A percentile compares a stretch with the other conserved stretches of the same genome.
phyloP scores from a whole-genome alignment of 2,888 invertebrate species.

The Gasteruption jaculator region DNA sequence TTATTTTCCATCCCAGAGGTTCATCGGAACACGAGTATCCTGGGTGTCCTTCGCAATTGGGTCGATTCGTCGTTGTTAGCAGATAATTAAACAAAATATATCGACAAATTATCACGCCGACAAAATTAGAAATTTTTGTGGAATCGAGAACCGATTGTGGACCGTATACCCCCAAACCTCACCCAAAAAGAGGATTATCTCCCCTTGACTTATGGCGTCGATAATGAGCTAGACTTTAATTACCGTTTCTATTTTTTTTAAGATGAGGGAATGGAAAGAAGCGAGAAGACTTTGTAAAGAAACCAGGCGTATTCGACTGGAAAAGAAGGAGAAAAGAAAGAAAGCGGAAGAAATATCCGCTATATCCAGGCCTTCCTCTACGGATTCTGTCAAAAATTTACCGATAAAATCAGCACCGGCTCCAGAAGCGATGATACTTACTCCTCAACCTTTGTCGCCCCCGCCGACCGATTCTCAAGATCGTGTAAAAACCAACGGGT shows the following conservation, averaged over 20 bases:
- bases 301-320: constrained; percentile 60
- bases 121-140: too few species aligned
- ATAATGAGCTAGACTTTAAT: too few species aligned
- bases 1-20: too few species aligned
- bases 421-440: constrained; percentile 52
- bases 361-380: constrained; percentile 57
- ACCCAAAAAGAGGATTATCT: too few species aligned
- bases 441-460: constrained; percentile 43
- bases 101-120: too few species aligned
- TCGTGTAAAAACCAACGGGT: constrained; percentile 38
- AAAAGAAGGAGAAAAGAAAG: constrained; percentile 59
- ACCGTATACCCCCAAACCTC: too few species aligned
- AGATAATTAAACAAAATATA: too few species aligned
- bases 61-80: too few species aligned
- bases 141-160: too few species aligned
- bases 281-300: constrained; percentile 62
- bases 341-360: constrained; percentile 37
- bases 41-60: too few species aligned
- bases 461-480: constrained; percentile 38
- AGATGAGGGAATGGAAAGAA: constrained; percentile 66
- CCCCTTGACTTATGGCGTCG: too few species aligned
- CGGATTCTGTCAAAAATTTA: constrained; percentile 46
- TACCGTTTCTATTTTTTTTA: constrained; percentile 7
- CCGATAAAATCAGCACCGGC: constrained; percentile 44
- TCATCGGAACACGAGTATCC: too few species aligned